A percentile compares a stretch with the other conserved stretches of the same genome.
phyloP scores from a whole-genome alignment of 2,113 vertebrate genomes.

The Megaceryle maxima region DNA sequence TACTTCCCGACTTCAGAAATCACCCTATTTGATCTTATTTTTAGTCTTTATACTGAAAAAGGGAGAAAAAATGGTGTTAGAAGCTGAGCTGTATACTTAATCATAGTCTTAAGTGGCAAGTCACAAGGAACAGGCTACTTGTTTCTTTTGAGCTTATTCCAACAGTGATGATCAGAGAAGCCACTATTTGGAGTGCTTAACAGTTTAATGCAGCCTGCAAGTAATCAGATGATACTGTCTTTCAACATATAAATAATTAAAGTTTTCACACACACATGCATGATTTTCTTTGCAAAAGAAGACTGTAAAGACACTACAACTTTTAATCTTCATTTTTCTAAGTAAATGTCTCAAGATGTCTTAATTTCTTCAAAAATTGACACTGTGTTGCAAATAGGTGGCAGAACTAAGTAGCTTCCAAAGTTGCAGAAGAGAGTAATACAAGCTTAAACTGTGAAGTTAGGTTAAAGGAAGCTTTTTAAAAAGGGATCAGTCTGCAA shows the following conservation, averaged over 20 bases:
- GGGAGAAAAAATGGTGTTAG: neutral
- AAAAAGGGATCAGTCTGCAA: neutral
- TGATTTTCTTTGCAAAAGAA: neutral
- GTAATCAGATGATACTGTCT: neutral
- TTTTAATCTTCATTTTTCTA: neutral
- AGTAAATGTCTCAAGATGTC: neutral
- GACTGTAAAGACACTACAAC: neutral
- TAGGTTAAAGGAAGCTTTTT: neutral
- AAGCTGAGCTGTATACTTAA: neutral
- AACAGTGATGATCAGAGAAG: neutral
- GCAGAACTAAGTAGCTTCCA: neutral
- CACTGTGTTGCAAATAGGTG: neutral
- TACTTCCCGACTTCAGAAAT: conserved; percentile 2
- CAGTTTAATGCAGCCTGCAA: neutral
- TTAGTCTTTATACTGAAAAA: conserved; percentile 12
- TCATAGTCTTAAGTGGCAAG: neutral
- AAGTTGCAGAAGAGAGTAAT: neutral
- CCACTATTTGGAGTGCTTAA: neutral
- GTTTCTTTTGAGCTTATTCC: conserved; percentile 24
- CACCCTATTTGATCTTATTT: conserved; percentile 22
- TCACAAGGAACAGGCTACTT: neutral
- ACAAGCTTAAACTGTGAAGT: neutral
- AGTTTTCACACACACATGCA: neutral
- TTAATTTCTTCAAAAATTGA: neutral
- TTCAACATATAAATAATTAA: neutral